phyloP scores from a whole-genome alignment of 2,113 vertebrate genomes.

The Corythaixoides concolor region DNA sequence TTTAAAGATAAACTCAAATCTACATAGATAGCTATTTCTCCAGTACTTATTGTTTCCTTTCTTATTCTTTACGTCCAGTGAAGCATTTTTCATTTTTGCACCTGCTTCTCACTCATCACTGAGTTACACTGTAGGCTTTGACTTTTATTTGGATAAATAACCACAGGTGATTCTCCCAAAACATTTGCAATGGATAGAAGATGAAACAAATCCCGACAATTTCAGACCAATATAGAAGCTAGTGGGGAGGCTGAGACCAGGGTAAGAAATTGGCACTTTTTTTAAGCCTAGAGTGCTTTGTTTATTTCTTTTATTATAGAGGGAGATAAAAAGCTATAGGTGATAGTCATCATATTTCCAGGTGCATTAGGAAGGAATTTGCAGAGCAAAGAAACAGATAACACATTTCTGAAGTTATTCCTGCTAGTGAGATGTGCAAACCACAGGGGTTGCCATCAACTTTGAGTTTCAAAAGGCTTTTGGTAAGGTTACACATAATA shows the following conservation, averaged over 20 bases:
- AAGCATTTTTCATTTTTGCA: not conserved
- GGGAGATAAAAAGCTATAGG: not conserved
- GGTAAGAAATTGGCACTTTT: not conserved
- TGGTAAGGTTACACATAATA: not conserved
- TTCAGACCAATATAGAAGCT: not conserved
- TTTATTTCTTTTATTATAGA: not conserved
- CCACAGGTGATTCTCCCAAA: not conserved
- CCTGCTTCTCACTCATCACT: not conserved
- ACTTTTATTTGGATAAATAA: not conserved
- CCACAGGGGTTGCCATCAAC: not conserved
- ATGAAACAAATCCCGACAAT: not conserved
- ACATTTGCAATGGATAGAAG: not conserved
- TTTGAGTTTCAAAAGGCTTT: constrained; percentile 15
- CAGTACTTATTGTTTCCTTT: not conserved
- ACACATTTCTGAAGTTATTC: not conserved
- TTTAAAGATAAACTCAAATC: not conserved
- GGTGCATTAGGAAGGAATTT: not conserved
- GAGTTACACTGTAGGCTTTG: not conserved
- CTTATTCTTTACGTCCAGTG: not conserved
- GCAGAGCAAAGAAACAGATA: not conserved
- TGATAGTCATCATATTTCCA: not conserved
- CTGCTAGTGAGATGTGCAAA: not conserved
- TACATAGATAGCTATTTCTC: not conserved
- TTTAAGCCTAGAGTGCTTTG: not conserved
- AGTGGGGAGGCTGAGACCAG: not conserved